Evolutionary conservation across 2,888 invertebrate genomes (phyloP).

Genomic region (Anoncus sp.): DNA sequence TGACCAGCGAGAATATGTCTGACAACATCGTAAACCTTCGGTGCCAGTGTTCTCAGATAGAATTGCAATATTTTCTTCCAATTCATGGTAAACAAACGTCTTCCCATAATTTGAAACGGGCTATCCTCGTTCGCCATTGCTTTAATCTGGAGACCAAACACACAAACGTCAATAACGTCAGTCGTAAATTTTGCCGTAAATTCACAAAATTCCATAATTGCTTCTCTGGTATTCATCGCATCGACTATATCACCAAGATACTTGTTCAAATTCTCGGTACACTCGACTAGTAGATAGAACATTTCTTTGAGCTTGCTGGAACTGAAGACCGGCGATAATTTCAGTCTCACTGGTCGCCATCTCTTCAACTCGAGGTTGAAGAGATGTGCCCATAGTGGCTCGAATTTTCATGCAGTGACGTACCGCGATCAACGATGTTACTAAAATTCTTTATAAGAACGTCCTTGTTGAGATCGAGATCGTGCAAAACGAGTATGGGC

Average conservation of each 20-base stretch:
- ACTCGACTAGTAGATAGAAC: too few relatives aligned
- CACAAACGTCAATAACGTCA: constrained; percentile 83
- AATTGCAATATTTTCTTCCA: constrained; percentile 39
- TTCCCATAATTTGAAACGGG: too few relatives aligned
- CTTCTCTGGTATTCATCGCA: not conserved
- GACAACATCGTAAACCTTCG: constrained; percentile 67
- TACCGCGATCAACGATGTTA: constrained; percentile 60
- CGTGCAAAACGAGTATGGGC: constrained; percentile 53
- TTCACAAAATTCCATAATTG: constrained; percentile 75
- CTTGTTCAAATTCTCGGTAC: constrained; percentile 74
- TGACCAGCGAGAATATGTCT: constrained; percentile 64
- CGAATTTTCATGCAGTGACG: constrained; percentile 65
- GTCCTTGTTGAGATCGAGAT: too few relatives aligned
- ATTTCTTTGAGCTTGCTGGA: constrained; percentile 84
- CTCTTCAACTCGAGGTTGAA: constrained; percentile 79
- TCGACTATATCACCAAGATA: constrained; percentile 26
- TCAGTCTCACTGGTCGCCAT: constrained; percentile 83
- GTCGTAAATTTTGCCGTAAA: too few relatives aligned
- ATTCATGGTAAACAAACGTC: constrained; percentile 71
- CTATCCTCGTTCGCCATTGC: too few relatives aligned
- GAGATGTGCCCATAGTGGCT: constrained; percentile 79
- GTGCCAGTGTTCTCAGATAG: constrained; percentile 49
- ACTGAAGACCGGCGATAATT: too few relatives aligned
- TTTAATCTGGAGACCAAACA: too few relatives aligned
- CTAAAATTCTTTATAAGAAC: constrained; percentile 62